Base-by-base conservation (phyloP, 2,888 invertebrate species). In the Plutella xylostella region DNA sequence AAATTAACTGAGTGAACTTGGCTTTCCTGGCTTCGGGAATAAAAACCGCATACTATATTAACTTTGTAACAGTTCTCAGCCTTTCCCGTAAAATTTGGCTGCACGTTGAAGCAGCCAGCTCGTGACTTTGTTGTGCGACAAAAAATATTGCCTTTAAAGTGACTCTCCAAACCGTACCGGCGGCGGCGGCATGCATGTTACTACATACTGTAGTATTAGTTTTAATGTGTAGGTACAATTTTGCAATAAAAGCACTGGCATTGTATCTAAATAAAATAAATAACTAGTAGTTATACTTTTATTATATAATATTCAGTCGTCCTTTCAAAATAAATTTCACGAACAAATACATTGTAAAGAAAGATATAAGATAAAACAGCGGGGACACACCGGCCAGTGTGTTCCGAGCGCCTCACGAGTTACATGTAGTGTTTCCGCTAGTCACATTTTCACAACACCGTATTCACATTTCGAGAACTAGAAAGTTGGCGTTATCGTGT, bases 391-490 rank as follows among this genome's bases (percentile, higher is more conserved):
- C 15, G 40, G 18, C 30, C n/a, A 19, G 20, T 64, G 66, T 63
- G 63, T 68, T 60, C 55, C 57, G 59, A 64, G 60, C 68, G 74
- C 74, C 74, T 76, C 76, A 65, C 57, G 67, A 76, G 75, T 79
- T 78, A 78, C 79, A 80, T 78, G 80, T 71, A 65, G 72, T 74
- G 79, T 82, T 79, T 82, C 80, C 80, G 80, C 68, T 80, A 82
- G 82, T 80, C 80, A 80, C 82, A 83, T 82, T 83, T 82, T 80
- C 77, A 68, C 82, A 74, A 83, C 82, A 83, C 79, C 80, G 76
- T 78, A 83, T 82, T 83, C 82, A 79, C 82, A 83, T 83, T 83
- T 80, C 72, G 79, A 80, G 79, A 68, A 73, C 76, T 77, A 74
- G 71, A 73, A 80, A 82, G 80, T 80, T 82, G 68, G 75, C 78